Percentiles rank a stretch among this genome's conserved stretches.
Conservation (phyloP, 1,140 invertebrate genomes). For the Melanaphis sacchari region DNA sequence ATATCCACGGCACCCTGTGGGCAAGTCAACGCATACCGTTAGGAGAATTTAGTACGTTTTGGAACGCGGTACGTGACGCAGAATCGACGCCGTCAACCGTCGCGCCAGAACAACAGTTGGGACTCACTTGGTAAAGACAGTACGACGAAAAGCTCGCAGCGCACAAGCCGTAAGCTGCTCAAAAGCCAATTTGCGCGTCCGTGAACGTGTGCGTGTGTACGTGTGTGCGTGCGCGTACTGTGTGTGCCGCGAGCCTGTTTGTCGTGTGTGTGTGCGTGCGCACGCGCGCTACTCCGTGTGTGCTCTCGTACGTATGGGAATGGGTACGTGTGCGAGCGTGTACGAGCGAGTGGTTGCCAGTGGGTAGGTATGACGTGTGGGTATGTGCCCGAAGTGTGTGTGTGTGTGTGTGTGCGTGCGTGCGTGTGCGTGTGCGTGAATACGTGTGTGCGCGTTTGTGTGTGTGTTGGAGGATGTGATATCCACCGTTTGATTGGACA, state of each 20-base stretch:
- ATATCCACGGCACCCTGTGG: constrained; percentile 10
- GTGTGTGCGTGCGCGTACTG: too few species aligned
- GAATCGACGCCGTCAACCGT: neutral
- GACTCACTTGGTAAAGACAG: neutral
- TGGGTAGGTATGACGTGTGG: neutral
- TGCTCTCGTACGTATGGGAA: neutral
- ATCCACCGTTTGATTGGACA: constrained; percentile 56
- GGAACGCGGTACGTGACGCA: neutral
- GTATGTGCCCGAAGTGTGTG: neutral
- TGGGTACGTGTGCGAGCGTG: neutral
- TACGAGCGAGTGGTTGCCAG: too few species aligned
- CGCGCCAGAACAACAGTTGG: neutral
- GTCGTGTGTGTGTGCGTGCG: neutral
- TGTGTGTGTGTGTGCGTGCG: neutral
- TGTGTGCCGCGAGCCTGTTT: neutral
- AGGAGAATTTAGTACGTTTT: neutral
- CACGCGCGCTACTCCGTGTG: neutral
- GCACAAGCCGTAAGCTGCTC: constrained; percentile 24
- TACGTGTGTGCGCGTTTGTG: neutral
- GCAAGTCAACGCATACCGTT: neutral
- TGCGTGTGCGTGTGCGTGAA: neutral
- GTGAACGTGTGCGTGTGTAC: too few species aligned
- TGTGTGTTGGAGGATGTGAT: constrained; percentile 37
- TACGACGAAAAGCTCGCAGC: neutral
- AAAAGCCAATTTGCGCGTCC: constrained; percentile 32